These are phyloP conservation scores for Stenodema calcarata DNA, from an alignment of 2,888 invertebrate genomes.

Conservation along the genomic window DNA sequence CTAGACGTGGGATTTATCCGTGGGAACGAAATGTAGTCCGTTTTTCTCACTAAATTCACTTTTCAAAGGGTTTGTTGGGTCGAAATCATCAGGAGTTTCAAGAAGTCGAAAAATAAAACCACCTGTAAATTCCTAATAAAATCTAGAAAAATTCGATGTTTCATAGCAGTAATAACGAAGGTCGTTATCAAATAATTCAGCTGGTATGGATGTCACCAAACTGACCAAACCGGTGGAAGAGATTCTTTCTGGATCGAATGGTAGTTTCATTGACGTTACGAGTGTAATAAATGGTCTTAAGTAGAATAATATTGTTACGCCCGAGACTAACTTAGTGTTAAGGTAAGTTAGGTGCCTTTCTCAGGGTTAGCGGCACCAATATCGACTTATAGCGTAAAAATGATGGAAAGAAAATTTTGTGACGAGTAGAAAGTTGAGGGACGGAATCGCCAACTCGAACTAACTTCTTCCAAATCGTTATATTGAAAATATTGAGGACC, in stretches of 20 bases:
- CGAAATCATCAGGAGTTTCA: not conserved
- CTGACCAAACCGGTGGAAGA: too few relatives aligned
- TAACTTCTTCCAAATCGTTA: not conserved
- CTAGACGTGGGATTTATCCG: not conserved
- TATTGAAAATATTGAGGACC: not conserved
- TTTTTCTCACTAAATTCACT: not conserved
- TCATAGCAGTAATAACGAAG: too few relatives aligned
- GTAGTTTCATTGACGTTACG: too few relatives aligned
- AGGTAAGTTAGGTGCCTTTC: not conserved
- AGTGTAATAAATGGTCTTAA: too few relatives aligned
- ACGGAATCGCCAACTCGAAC: not conserved
- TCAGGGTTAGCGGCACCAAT: not conserved
- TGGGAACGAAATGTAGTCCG: not conserved
- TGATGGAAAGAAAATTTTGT: not conserved
- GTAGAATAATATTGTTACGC: too few relatives aligned
- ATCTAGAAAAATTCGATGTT: too few relatives aligned
- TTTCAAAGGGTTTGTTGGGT: not conserved
- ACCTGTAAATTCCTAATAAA: too few relatives aligned
- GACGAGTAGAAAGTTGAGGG: not conserved
- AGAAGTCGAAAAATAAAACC: not conserved
- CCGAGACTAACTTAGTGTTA: not conserved
- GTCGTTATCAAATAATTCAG: too few relatives aligned
- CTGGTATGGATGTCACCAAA: too few relatives aligned
- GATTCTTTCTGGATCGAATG: too few relatives aligned
- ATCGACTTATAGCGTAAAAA: not conserved